Evolutionary conservation across 2,888 invertebrate genomes (phyloP).

Genomic region (Mycalesis mineus): DNA sequence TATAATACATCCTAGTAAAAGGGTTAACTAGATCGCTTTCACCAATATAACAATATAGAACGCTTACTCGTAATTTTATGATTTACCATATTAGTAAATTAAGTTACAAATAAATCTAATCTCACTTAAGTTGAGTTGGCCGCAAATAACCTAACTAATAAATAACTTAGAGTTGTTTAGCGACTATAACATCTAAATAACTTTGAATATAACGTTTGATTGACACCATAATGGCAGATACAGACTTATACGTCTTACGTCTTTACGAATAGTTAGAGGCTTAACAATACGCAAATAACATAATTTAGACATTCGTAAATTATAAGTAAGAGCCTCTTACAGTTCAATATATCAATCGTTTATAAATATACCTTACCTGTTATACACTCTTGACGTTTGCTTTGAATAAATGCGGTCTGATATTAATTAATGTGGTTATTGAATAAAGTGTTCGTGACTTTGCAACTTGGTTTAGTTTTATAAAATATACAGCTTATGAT

Average conservation of each 20-base stretch:
- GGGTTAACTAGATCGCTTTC: too few species aligned
- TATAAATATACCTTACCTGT: neutral
- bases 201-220: constrained; percentile 11
- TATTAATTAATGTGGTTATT: neutral
- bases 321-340: constrained; percentile 2
- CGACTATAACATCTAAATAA: constrained; percentile 17
- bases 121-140: neutral
- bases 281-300: constrained; percentile 24
- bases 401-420: neutral
- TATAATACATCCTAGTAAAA: too few species aligned
- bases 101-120: neutral
- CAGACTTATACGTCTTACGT: constrained; percentile 1
- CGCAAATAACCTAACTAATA: constrained; percentile 14
- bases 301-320: constrained; percentile 30
- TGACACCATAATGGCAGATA: constrained; percentile 20
- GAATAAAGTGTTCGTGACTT: too few species aligned
- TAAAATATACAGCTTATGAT: too few species aligned
- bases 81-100: neutral
- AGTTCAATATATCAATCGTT: neutral
- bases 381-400: neutral
- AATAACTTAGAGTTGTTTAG: constrained; percentile 19
- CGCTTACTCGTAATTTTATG: neutral
- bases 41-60: too few species aligned
- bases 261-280: neutral
- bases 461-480: too few species aligned